Conservation (phyloP, 2,113 vertebrate genomes). For the Petrocephalus zakoni region DNA sequence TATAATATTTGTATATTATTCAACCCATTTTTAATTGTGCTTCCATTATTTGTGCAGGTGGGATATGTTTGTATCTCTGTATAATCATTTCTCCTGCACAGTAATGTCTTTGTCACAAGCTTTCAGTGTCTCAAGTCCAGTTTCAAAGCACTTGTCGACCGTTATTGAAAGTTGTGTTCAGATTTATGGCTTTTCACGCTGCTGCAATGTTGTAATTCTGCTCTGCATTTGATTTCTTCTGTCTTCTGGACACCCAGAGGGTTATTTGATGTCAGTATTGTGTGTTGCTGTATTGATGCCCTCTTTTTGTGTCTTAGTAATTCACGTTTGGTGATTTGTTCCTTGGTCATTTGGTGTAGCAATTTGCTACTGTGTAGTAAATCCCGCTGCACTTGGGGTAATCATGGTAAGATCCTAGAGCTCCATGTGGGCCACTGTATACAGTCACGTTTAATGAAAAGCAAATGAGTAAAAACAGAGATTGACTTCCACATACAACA, state of each 20-base stretch:
- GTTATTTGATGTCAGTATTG: background rate
- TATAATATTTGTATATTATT: too few species aligned
- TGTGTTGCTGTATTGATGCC: background rate
- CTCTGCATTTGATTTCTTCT: background rate
- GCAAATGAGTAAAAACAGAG: background rate
- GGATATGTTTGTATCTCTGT: background rate
- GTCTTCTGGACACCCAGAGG: background rate
- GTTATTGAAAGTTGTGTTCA: background rate
- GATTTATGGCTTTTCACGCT: background rate
- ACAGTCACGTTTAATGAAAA: background rate
- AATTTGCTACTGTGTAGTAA: background rate
- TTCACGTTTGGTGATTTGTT: background rate
- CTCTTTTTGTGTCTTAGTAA: background rate
- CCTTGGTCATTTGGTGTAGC: background rate
- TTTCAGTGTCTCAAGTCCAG: background rate
- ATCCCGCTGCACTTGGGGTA: background rate
- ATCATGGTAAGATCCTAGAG: background rate
- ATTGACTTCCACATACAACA: background rate
- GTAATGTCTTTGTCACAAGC: background rate
- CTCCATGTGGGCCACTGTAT: background rate
- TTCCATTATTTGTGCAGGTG: background rate
- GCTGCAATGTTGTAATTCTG: background rate
- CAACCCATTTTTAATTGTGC: background rate
- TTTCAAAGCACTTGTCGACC: background rate
- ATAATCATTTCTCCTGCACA: background rate